phyloP scores from a whole-genome alignment of 2,888 invertebrate genomes.

The Bruchidius siliquastri region DNA sequence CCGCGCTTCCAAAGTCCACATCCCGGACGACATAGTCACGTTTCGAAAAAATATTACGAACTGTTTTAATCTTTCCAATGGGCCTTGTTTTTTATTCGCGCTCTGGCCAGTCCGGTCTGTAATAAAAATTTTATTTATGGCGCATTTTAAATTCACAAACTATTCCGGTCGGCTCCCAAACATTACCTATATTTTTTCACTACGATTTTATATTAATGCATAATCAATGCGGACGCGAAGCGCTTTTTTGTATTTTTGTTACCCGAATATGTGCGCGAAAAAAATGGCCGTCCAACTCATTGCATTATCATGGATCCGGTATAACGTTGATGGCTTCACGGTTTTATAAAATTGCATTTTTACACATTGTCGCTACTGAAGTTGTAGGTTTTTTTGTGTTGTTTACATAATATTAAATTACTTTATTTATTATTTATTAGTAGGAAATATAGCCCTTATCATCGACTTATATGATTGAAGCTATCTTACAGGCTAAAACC shows the following conservation, averaged over 20 bases:
- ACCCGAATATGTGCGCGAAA: neutral
- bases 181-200: neutral
- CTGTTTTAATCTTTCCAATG: slow-evolving; percentile 21
- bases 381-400: no score
- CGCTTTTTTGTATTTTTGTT: neutral
- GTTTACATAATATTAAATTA: no score
- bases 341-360: neutral
- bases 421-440: no score
- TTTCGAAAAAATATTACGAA: slow-evolving; percentile 14
- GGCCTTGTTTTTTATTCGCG: slow-evolving; percentile 17
- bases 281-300: neutral
- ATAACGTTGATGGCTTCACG: neutral
- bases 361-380: no score
- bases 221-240: neutral
- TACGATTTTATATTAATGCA: neutral
- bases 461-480: no score
- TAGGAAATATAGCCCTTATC: no score
- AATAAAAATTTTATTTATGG: slow-evolving; percentile 3
- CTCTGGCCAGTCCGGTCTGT: neutral
- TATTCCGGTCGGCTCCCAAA: neutral
- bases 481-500: no score
- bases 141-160: neutral
- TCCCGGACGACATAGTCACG: neutral
- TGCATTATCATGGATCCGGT: neutral
- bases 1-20: no score